Evolutionary conservation across 2,888 invertebrate genomes (phyloP).

Genomic region (Erynnis tages): DNA sequence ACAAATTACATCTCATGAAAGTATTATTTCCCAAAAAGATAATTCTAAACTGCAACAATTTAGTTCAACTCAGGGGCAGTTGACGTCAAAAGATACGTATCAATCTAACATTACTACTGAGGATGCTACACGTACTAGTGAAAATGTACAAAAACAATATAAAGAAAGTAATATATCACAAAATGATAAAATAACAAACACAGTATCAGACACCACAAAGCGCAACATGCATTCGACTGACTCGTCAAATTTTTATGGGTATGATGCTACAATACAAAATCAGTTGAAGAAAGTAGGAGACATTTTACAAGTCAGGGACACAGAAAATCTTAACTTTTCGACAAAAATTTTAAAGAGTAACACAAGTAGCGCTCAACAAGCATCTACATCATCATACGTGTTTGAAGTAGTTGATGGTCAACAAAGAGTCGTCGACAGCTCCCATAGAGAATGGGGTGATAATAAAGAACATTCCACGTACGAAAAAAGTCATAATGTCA

Average conservation of each 20-base stretch:
- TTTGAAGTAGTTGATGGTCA: conserved; percentile 84
- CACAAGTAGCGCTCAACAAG: conserved; percentile 81
- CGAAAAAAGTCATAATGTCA: conserved; percentile 78
- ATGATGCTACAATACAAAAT: conserved; percentile 69
- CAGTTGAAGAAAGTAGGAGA: conserved; percentile 71
- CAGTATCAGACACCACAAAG: conserved; percentile 46
- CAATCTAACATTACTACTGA: conserved; percentile 29
- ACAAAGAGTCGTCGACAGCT: conserved; percentile 80
- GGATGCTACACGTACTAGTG: conserved; percentile 30
- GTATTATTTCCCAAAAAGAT: conserved; percentile 66
- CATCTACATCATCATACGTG: conserved; percentile 83
- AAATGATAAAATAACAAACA: conserved; percentile 43
- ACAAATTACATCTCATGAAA: conserved; percentile 63
- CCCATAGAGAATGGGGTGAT: conserved; percentile 82
- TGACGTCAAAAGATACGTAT: conserved; percentile 38
- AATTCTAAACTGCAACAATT: conserved; percentile 61
- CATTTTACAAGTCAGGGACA: conserved; percentile 62
- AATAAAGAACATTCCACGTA: conserved; percentile 72
- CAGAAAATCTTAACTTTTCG: conserved; percentile 65
- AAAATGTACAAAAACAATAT: conserved; percentile 15
- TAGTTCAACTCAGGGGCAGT: conserved; percentile 52
- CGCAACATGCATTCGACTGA: conserved; percentile 63
- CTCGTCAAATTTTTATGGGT: conserved; percentile 73
- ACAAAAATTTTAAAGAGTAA: conserved; percentile 79
- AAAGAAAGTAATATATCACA: conserved; percentile 25